phyloP scores from a whole-genome alignment of 2,113 vertebrate genomes.

The Stercorarius parasiticus region DNA sequence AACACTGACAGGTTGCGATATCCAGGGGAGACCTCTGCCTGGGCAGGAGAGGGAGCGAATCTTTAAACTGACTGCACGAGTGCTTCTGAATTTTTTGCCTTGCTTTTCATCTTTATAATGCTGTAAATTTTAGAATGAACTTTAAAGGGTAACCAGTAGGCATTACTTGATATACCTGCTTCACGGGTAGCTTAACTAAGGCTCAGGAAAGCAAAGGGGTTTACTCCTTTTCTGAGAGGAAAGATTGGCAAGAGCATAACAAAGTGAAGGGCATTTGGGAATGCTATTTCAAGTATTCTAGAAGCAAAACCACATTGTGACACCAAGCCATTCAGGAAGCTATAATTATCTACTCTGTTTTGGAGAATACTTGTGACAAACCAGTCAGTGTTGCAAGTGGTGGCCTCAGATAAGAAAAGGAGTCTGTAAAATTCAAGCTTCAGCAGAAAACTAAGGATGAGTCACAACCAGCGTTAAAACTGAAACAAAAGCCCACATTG shows the following conservation, averaged over 20 bases:
- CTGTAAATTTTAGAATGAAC: constrained; percentile 10
- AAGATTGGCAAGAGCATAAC: not conserved
- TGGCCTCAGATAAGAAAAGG: constrained; percentile 36
- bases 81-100: not conserved
- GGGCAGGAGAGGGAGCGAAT: not conserved
- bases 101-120: not conserved
- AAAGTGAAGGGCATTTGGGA: constrained; percentile 14
- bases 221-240: not conserved
- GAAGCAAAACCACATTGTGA: constrained; percentile 28
- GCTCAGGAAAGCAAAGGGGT: not conserved
- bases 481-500: constrained; percentile 40
- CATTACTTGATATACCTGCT: not conserved
- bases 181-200: not conserved
- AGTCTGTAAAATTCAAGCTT: constrained; percentile 26
- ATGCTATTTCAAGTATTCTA: constrained; percentile 42
- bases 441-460: constrained; percentile 30
- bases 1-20: not conserved
- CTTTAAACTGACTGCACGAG: not conserved
- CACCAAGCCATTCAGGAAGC: constrained; percentile 12
- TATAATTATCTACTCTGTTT: constrained; percentile 40
- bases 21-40: not conserved
- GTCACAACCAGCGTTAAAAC: constrained; percentile 27
- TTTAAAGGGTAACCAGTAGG: constrained; percentile 16
- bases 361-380: constrained; percentile 35
- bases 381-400: constrained; percentile 11